Conservation (phyloP, 2,797 vertebrate genomes). For the Macropus fuliginosus region DNA sequence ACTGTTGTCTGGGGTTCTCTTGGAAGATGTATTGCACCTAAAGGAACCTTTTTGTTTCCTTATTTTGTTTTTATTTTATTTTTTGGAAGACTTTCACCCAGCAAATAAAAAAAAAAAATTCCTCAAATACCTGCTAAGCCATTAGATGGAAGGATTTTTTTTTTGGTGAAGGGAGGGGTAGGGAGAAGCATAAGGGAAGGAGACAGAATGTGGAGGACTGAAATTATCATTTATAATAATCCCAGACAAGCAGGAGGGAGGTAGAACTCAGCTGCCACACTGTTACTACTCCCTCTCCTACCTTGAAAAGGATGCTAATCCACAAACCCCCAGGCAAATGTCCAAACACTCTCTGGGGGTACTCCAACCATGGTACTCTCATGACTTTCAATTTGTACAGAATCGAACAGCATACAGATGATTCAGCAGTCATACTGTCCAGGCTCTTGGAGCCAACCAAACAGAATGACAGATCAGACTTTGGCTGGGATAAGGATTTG, state of each 20-base stretch:
- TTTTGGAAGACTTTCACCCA: rapidly evolving
- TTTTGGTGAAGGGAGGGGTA: rapidly evolving
- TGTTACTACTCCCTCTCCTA: not conserved
- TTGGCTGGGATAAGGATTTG: not conserved
- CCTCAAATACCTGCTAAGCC: not conserved
- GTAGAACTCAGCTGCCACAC: not conserved
- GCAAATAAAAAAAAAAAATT: not conserved
- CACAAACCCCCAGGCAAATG: rapidly evolving
- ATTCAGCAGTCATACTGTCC: not conserved
- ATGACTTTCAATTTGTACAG: not conserved
- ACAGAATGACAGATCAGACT: not conserved
- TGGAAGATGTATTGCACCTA: not conserved
- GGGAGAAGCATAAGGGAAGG: too few species aligned
- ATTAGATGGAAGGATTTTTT: not conserved
- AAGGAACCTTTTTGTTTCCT: not conserved
- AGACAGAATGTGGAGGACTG: not conserved
- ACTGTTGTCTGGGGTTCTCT: not conserved
- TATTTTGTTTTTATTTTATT: not conserved
- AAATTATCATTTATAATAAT: not conserved
- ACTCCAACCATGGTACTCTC: not conserved
- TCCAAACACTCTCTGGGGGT: not conserved
- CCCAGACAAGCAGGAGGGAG: not conserved
- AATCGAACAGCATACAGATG: not conserved
- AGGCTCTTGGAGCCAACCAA: not conserved
- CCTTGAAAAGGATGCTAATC: too few species aligned